phyloP scores from a whole-genome alignment of 2,797 vertebrate genomes.

The Sebastes oblongus region DNA sequence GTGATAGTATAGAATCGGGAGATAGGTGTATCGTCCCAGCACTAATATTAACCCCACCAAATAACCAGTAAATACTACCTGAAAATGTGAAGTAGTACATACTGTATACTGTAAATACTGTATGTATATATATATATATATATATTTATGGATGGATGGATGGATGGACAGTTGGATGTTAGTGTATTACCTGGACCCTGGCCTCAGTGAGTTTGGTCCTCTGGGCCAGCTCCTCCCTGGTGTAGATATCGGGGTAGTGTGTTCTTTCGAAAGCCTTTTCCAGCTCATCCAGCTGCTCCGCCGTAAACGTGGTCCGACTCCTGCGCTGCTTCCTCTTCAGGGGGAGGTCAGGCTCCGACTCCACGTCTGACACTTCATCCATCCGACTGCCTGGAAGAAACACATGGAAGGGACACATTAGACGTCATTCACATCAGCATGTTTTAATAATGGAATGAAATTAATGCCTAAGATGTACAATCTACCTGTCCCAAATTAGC shows the following conservation, averaged over 20 bases:
- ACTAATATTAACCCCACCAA: too few species aligned
- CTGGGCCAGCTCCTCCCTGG: constrained; percentile 94
- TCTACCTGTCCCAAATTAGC: background rate
- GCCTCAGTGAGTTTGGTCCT: constrained; percentile 96
- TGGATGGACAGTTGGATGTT: background rate
- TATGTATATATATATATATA: too few species aligned
- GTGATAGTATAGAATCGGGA: too few species aligned
- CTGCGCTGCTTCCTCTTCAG: constrained; percentile 95
- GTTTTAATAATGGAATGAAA: background rate
- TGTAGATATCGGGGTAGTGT: constrained; percentile 97
- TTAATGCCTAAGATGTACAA: background rate
- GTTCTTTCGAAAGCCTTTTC: constrained; percentile 97
- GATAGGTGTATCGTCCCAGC: too few species aligned
- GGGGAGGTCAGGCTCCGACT: constrained; percentile 94
- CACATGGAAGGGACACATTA: background rate
- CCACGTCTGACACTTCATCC: constrained; percentile 92
- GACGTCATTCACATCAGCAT: background rate
- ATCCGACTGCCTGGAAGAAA: constrained; percentile 84
- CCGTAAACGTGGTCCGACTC: constrained; percentile 94
- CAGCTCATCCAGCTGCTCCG: constrained; percentile 95
- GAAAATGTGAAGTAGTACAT: too few species aligned
- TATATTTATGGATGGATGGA: background rate
- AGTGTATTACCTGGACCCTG: constrained; percentile 88
- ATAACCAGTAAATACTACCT: too few species aligned
- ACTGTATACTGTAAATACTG: too few species aligned